Percentiles rank a stretch among this genome's conserved stretches.
Conservation (phyloP, 2,888 invertebrate genomes). For the Alloscopus bannaensis region DNA sequence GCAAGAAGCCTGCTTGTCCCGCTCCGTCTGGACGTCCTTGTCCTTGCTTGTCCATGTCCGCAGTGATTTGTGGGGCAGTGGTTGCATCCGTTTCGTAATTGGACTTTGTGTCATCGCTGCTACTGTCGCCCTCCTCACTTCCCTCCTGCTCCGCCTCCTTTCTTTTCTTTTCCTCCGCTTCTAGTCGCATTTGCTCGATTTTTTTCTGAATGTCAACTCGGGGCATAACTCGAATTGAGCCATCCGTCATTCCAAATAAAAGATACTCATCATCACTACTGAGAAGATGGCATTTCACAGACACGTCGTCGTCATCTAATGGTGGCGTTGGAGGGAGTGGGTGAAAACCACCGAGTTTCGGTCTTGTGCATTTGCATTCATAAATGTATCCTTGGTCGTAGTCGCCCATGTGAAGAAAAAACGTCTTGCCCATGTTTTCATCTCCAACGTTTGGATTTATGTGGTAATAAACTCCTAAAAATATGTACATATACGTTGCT, state of each 20-base stretch:
- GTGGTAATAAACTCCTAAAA: slow-evolving; percentile 77
- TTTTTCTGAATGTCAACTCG: slow-evolving; percentile 37
- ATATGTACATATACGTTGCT: not conserved
- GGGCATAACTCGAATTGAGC: slow-evolving; percentile 78
- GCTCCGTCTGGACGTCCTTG: not conserved
- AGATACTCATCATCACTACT: slow-evolving; percentile 78
- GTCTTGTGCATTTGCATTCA: slow-evolving; percentile 77
- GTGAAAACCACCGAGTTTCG: slow-evolving; percentile 76
- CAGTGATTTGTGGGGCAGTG: slow-evolving; percentile 40
- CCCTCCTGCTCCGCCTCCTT: slow-evolving; percentile 21
- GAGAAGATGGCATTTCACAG: slow-evolving; percentile 76
- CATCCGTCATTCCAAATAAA: slow-evolving; percentile 80
- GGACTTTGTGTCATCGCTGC: slow-evolving; percentile 14
- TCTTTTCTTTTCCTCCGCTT: slow-evolving; percentile 26
- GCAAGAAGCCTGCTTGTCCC: slow-evolving; percentile 31
- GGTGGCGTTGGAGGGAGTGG: slow-evolving; percentile 77
- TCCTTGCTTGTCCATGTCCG: slow-evolving; percentile 1
- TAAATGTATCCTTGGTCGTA: slow-evolving; percentile 83
- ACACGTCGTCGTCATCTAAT: slow-evolving; percentile 77
- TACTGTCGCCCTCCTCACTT: slow-evolving; percentile 6
- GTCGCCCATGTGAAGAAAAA: slow-evolving; percentile 81
- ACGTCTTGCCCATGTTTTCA: slow-evolving; percentile 75
- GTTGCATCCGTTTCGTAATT: slow-evolving; percentile 46
- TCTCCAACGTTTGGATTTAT: slow-evolving; percentile 74
- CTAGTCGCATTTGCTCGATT: slow-evolving; percentile 42